Base-by-base conservation (phyloP, 1,140 invertebrate genomes). In the Proales similis region DNA sequence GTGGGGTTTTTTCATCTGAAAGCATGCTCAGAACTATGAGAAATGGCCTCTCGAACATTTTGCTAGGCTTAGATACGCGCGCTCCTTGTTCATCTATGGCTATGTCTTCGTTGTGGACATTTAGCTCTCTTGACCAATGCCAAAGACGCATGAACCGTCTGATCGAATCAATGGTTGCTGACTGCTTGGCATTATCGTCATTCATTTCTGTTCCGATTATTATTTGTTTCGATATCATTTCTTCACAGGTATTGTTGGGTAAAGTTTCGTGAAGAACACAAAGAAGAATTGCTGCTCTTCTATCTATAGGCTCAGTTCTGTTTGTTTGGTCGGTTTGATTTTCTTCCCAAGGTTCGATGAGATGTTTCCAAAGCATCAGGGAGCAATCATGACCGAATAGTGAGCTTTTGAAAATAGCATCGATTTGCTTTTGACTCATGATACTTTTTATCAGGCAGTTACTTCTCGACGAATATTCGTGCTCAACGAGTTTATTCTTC, bases 91-190 rank as follows among this genome's bases (percentile, higher is more conserved):
- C 7, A 47, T 70, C 65, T 77, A 67, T 71, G 78, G 71, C 67
- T 79, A 71, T 27, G 66, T 63, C 53, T 68, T 73, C 9, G n/a
- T n/a, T n/a, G n/a, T n/a, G n/a, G n/a, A n/a, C n/a, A n/a, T n/a
- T n/a, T n/a, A 72, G 73, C 68, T 86, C 85, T 64, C 86, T 70
- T 6, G 85, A 86, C 22, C 88, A 72, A 70, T 88, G 85, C 86
- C 86, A 89, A 1, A 89, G 72, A 2, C 84, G 75, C 17, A 84
- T 80, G 70, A 88, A 89, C 66, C 83, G 82, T 66, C 84, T 82
- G 64, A 85, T 84, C 19, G 84, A 81, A 63, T 82, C 80, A 63
- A 85, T 78, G 17, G 17, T 30, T 2, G 45, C 51, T 7, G 26
- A 38, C 24, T 38, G 32, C 17, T 45, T 42, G 9, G 17, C 33